Evolutionary conservation across 2,888 invertebrate genomes (phyloP).

Genomic region (Tolmerus cingulatus): DNA sequence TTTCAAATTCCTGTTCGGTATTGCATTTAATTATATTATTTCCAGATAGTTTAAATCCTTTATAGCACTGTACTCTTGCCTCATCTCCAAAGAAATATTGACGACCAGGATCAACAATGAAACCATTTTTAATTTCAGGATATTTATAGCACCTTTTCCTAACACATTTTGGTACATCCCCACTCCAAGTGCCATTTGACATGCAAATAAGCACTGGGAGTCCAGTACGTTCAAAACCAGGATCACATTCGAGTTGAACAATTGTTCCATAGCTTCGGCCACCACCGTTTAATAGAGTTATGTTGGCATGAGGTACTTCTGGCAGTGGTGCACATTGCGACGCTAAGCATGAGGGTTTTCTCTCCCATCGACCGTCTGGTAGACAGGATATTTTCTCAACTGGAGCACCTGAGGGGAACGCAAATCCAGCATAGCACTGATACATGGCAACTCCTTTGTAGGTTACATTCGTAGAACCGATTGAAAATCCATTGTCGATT

Average conservation of each 20-base stretch:
- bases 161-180: conserved; percentile 86
- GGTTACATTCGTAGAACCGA: conserved; percentile 94
- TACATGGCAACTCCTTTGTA: conserved; percentile 93
- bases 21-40: conserved; percentile 86
- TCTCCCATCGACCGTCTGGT: conserved; percentile 91
- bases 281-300: conserved; percentile 86
- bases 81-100: conserved; percentile 88
- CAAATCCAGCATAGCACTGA: conserved; percentile 96
- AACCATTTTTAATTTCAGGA: conserved; percentile 87
- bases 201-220: conserved; percentile 91
- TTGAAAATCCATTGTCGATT: conserved; percentile 96
- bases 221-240: conserved; percentile 87
- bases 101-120: conserved; percentile 79
- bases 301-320: conserved; percentile 87
- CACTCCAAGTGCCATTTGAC: conserved; percentile 96
- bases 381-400: conserved; percentile 90
- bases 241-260: conserved; percentile 89
- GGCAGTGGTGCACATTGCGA: conserved; percentile 89
- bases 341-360: conserved; percentile 89
- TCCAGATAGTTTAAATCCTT: conserved; percentile 86
- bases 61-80: conserved; percentile 89
- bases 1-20: conserved; percentile 81
- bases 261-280: conserved; percentile 94
- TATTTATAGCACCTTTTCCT: conserved; percentile 69
- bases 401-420: conserved; percentile 86